A percentile compares a stretch with the other conserved stretches of the same genome.
phyloP scores from a whole-genome alignment of 2,888 invertebrate species.

The Heterodera filipjevi region DNA sequence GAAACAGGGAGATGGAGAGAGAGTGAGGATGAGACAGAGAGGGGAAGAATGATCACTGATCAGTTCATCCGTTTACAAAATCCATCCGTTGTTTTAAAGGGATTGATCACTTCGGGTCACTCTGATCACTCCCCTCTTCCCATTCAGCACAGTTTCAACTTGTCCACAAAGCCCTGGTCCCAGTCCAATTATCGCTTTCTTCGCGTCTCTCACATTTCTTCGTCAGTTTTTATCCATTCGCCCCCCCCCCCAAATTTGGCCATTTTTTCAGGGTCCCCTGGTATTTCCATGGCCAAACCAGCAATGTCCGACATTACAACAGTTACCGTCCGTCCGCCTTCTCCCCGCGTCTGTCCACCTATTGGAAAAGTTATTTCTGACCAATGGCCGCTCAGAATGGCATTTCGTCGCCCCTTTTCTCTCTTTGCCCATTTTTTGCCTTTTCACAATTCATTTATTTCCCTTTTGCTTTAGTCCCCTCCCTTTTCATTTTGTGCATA shows the following conservation, averaged over 20 bases:
- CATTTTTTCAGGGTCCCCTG: slow-evolving; percentile 49
- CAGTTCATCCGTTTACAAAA: not conserved
- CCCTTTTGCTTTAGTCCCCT: not conserved
- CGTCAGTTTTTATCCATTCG: slow-evolving; percentile 28
- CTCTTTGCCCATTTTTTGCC: not conserved
- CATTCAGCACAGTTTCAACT: slow-evolving; percentile 51
- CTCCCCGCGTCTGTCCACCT: slow-evolving; percentile 45
- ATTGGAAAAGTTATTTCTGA: slow-evolving; percentile 51
- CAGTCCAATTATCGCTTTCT: slow-evolving; percentile 44
- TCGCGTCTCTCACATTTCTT: slow-evolving; percentile 44
- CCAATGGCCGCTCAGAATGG: slow-evolving; percentile 7
- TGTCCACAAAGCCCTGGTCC: slow-evolving; percentile 59
- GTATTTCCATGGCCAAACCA: slow-evolving; percentile 51
- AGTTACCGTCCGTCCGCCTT: slow-evolving; percentile 57
- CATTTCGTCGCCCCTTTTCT: not conserved
- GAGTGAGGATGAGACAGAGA: slow-evolving; percentile 34
- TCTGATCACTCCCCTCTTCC: not conserved
- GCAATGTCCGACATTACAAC: slow-evolving; percentile 63
- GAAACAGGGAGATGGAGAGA: not conserved
- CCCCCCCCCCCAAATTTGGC: slow-evolving; percentile 4
- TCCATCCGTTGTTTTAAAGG: not conserved
- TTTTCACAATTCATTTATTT: not conserved
- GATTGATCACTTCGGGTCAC: no score
- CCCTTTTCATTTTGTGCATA: slow-evolving; percentile 5
- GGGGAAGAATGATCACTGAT: no score